Evolutionary conservation across 2,113 vertebrate genomes (phyloP), one percentile per base, ranked within the genome.

Genomic region (Phycodurus eques): DNA sequence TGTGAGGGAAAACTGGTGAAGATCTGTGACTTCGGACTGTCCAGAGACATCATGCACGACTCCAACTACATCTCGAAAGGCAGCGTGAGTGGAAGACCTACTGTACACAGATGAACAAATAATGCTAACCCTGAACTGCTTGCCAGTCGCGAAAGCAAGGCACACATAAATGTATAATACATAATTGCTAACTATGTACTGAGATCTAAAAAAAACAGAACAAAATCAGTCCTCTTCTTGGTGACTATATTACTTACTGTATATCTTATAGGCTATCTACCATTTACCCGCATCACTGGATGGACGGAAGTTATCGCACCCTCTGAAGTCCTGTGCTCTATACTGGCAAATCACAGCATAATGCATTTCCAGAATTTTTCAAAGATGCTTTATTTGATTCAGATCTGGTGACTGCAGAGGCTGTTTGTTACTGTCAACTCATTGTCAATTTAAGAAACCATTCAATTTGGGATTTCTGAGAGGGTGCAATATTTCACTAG

Each of bases 61-160:
- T 96, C 96, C 17, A 99, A 99, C 90, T 99, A 99, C 72, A 98
- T 99, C 86, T 99, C 98, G 76, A 99, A 99, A 92, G 98, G 98
- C 93, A 99, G 94, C 0, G 98, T 99, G 85, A 95, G 98, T 94
- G 5, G 0, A 8, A 39, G 46, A 27, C 9, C 42, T 1, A 44
- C 43, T 12, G n/a, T 22, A 22, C 7, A 59, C 2, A 59, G 27
- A 57, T 31, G 56, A 27, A 56, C 54, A n/a, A 9, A 56, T 22
- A 56, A 22, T 56, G 10, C n/a, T 19, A 19, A 19, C 17, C 12
- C 46, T 47, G 0, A 14, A 47, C 46, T 14, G 46, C 14, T 15
- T 14, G 46, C 46, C 14, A 47, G 46, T 13, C 13, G 35, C 2
- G 35, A 39, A 39, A 39, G 4, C 35, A 39, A 39, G 35, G 35